A percentile compares a stretch with the other conserved stretches of the same genome.
These are phyloP conservation scores for Reinhardtius hippoglossoides DNA, from an alignment of 2,113 vertebrate genomes.

Conservation along the genomic window DNA sequence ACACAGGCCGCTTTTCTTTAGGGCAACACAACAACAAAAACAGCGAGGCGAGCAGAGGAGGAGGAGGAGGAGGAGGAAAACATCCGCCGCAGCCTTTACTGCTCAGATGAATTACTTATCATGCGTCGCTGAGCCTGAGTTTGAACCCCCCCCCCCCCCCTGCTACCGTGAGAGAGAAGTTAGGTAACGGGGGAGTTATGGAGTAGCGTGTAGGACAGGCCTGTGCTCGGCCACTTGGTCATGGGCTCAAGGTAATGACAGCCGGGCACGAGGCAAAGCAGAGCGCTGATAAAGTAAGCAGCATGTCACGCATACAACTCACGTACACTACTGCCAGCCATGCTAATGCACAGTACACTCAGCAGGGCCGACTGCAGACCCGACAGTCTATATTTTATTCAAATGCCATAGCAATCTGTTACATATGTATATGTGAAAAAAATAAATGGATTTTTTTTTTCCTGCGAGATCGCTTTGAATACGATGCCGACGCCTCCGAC, in stretches of 20 bases:
- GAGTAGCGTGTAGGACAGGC: background rate
- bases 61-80: constrained; percentile 8
- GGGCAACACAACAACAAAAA: constrained; percentile 28
- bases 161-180: constrained; percentile 22
- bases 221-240: constrained; percentile 15
- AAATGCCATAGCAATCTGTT: constrained; percentile 19
- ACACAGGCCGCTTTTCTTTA: constrained; percentile 21
- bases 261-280: background rate
- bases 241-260: constrained; percentile 21
- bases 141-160: constrained; percentile 5
- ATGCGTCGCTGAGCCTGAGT: constrained; percentile 38
- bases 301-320: background rate
- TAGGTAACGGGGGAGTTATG: constrained; percentile 29
- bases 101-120: constrained; percentile 44
- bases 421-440: constrained; percentile 1
- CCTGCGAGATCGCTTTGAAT: background rate
- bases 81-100: constrained; percentile 10
- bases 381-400: constrained; percentile 4
- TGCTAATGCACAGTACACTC: background rate
- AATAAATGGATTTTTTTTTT: background rate
- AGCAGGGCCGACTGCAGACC: background rate
- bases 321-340: too few relatives aligned
- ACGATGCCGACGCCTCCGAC: background rate
- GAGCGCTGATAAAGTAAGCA: background rate
- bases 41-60: constrained; percentile 12